Conservation (phyloP, 1,140 invertebrate genomes). For the Halesus radiatus region DNA sequence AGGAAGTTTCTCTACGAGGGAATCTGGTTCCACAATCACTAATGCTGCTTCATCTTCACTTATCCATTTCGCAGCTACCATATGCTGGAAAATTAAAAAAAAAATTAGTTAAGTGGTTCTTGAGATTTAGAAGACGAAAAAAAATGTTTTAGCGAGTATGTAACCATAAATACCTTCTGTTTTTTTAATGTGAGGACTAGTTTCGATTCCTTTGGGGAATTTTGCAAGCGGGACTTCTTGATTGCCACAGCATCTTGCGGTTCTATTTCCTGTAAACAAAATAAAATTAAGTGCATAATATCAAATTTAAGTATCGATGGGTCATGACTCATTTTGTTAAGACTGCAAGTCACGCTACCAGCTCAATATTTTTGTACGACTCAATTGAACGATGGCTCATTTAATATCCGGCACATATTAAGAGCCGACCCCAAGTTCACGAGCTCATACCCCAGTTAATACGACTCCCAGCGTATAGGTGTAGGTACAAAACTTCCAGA, state of each 20-base stretch:
- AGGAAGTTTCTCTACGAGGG: constrained; percentile 52
- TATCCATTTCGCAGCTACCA: constrained; percentile 51
- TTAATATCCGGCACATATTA: no score
- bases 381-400: no score
- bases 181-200: constrained; percentile 41
- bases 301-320: no score
- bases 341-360: no score
- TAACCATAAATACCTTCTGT: constrained; percentile 40
- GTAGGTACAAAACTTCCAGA: no score
- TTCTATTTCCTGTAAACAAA: constrained; percentile 33
- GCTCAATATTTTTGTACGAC: no score
- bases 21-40: constrained; percentile 49
- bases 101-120: neutral
- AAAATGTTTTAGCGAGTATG: neutral
- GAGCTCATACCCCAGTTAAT: no score
- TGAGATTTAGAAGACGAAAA: neutral
- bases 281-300: no score
- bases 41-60: constrained; percentile 47
- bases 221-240: constrained; percentile 39
- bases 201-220: constrained; percentile 43
- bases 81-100: constrained; percentile 40
- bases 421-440: no score
- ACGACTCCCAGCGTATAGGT: no score
- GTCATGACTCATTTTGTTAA: no score
- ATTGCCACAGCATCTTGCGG: neutral